Base-by-base conservation (phyloP, 53 echinoderm and acorn worm genomes). In the Echinarachnius parma region DNA sequence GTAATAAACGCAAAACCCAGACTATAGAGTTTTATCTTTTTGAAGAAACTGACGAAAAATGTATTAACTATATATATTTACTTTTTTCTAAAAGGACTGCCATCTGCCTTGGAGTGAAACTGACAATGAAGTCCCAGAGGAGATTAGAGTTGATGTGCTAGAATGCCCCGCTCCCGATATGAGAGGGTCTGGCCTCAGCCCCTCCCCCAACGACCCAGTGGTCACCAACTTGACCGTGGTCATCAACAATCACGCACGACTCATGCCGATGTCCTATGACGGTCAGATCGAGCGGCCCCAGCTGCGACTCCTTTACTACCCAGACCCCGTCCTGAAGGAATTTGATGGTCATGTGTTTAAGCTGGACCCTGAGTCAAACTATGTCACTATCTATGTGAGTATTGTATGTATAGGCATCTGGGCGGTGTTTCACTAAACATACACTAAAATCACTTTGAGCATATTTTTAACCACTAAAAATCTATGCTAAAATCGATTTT, bases 251-350 rank as follows among this genome's bases (percentile, higher is more conserved):
- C 32, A 20, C 4, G 30, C 18, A 16, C n/a, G n/a, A n/a, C 44
- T 72, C 36, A 32, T 27, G 55, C 74, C 74, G 14, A 57, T 72
- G 74, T 56, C 74, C 39, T 1, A 72, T 1, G 74, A 72, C 42
- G 74, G 74, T 3, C 55, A 72, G 74, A 37, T 72, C 15, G 55
- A 56, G 54, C 57, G 55, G 57, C 57, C 74, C 1, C 37, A 5
- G 8, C 57, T 55, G 74, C 42, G 35, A 18, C 67, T 89, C 23
- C 36, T 78, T n/a, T 65, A 81, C 66, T 89, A 85, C 50, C 76
- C 89, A 10, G 78, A 85, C 21, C 89, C 89, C 19, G 29, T 54
- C 31, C 48, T 89, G 4, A 23, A 74, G 2, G 23, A 31, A 3
- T 89, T 89, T 61, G 58, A 83, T 11, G 78, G 52, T n/a, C 7